These are phyloP conservation scores for Scaptomyza hsui DNA, from an alignment of 1,140 invertebrate species.

Conservation along the genomic window DNA sequence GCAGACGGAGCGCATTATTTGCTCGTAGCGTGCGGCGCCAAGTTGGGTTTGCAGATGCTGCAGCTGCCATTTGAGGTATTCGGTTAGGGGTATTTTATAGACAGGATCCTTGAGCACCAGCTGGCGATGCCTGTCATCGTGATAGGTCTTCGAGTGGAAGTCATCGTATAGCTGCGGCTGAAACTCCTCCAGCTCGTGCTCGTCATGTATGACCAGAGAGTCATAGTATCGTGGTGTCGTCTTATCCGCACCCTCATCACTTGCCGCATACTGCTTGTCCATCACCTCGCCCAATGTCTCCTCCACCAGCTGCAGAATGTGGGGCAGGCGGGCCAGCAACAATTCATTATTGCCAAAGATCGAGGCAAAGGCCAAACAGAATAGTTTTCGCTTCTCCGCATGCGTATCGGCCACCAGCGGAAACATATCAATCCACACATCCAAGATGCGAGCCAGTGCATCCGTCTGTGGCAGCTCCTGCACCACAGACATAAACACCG, in stretches of 20 bases:
- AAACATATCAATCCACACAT: slow-evolving; percentile 92
- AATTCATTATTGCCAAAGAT: slow-evolving; percentile 89
- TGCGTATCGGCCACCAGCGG: slow-evolving; percentile 90
- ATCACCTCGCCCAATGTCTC: slow-evolving; percentile 95
- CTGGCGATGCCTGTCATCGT: slow-evolving; percentile 85
- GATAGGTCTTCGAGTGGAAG: slow-evolving; percentile 76
- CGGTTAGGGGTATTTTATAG: slow-evolving; percentile 88
- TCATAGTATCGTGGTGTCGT: slow-evolving; percentile 67
- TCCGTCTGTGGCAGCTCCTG: slow-evolving; percentile 86
- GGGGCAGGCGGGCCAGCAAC: slow-evolving; percentile 89
- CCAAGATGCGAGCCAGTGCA: slow-evolving; percentile 89
- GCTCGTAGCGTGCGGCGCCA: slow-evolving; percentile 88
- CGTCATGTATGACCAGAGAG: slow-evolving; percentile 77
- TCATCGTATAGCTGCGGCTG: slow-evolving; percentile 64
- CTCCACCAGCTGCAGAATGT: slow-evolving; percentile 90
- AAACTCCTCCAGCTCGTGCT: slow-evolving; percentile 73
- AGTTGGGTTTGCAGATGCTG: slow-evolving; percentile 86
- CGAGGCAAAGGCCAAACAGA: slow-evolving; percentile 92
- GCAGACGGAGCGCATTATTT: slow-evolving; percentile 88
- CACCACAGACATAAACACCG: slow-evolving; percentile 88
- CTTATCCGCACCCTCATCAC: slow-evolving; percentile 46
- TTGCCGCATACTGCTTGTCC: slow-evolving; percentile 85
- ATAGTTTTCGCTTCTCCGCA: slow-evolving; percentile 91
- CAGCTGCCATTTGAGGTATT: slow-evolving; percentile 89
- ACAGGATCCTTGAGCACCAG: slow-evolving; percentile 89